phyloP scores from a whole-genome alignment of 2,797 vertebrate species.

The Spatula versicolor region DNA sequence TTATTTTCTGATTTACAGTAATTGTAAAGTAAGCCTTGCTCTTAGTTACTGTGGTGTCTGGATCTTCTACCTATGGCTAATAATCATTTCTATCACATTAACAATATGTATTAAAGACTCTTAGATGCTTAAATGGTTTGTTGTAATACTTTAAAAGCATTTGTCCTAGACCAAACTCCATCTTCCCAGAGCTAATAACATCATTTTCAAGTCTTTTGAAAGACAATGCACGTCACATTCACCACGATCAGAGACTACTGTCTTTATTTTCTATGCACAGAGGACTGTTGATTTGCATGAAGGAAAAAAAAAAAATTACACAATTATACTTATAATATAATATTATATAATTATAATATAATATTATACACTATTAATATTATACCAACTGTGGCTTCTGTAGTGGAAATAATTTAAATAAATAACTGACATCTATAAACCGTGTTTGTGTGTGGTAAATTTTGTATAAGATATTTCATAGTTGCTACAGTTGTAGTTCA shows the following conservation, averaged over 20 bases:
- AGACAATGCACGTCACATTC: not conserved
- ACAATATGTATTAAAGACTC: slow-evolving; percentile 26
- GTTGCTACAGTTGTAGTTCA: not conserved
- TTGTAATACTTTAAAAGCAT: not conserved
- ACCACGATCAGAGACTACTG: not conserved
- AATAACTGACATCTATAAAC: not conserved
- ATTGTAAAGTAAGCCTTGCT: not conserved
- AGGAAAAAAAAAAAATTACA: not conserved
- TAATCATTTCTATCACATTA: slow-evolving; percentile 12
- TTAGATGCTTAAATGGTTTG: not conserved
- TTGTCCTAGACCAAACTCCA: not conserved
- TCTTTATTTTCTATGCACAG: not conserved
- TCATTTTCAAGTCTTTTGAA: slow-evolving; percentile 3
- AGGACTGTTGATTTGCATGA: not conserved
- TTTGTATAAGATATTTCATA: not conserved
- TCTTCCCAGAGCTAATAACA: not conserved
- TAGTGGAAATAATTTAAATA: not conserved
- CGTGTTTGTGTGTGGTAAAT: not conserved
- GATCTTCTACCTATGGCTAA: slow-evolving; percentile 22
- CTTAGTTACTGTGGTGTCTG: not conserved
- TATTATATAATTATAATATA: too few species aligned
- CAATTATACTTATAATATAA: too few species aligned
- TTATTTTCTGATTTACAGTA: not conserved
- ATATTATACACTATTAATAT: too few species aligned
- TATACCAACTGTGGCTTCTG: not conserved